Evolutionary conservation across 2,888 invertebrate genomes (phyloP).

Genomic region (Alloplasta piceator): DNA sequence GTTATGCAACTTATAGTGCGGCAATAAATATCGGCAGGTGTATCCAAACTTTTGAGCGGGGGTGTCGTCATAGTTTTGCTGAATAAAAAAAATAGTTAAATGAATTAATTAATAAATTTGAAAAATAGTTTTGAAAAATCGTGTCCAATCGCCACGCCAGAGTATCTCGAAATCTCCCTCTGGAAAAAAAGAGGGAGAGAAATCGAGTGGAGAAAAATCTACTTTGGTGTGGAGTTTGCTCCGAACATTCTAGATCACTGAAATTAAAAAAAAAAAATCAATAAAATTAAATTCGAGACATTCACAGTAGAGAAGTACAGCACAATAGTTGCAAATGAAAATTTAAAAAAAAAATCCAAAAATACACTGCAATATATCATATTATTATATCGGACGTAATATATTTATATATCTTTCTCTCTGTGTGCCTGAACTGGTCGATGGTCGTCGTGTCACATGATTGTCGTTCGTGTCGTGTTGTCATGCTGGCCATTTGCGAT

Average conservation of each 20-base stretch:
- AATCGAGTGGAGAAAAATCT: background rate
- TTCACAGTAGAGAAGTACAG: conserved; percentile 1
- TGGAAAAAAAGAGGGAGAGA: background rate
- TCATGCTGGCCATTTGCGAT: conserved; percentile 82
- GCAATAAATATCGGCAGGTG: too few relatives aligned
- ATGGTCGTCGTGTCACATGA: conserved; percentile 84
- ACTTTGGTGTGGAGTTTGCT: too few relatives aligned
- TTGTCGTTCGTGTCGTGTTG: conserved; percentile 84
- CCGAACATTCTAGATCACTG: too few relatives aligned
- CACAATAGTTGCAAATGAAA: conserved; percentile 34
- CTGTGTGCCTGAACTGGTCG: conserved; percentile 83
- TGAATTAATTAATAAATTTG: background rate
- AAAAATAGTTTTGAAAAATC: too few relatives aligned
- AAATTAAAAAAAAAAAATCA: too few relatives aligned
- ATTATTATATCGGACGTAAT: conserved; percentile 65
- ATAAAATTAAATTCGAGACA: conserved; percentile 6
- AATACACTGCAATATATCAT: conserved; percentile 59
- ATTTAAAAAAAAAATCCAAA: conserved; percentile 17
- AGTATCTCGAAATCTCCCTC: too few relatives aligned
- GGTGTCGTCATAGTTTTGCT: conserved; percentile 39
- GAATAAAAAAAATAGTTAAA: conserved; percentile 46
- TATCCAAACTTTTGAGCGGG: too few relatives aligned
- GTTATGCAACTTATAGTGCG: too few relatives aligned
- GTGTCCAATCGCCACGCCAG: too few relatives aligned
- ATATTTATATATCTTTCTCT: conserved; percentile 78